A percentile compares a stretch with the other conserved stretches of the same genome.
phyloP scores from a whole-genome alignment of 2,888 invertebrate genomes.

The Tetanocera ferruginea region DNA sequence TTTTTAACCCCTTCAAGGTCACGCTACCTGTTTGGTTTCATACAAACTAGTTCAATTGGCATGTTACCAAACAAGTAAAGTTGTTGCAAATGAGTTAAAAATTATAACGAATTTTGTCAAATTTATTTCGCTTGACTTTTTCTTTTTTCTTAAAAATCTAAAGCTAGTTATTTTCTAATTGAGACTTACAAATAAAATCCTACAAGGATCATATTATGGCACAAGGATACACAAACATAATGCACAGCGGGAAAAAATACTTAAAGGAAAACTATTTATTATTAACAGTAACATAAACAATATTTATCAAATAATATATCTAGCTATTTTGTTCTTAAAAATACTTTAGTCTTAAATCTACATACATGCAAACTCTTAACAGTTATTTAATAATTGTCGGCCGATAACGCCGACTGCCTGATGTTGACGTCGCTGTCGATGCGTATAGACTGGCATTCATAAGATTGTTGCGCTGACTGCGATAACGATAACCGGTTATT shows the following conservation, averaged over 20 bases:
- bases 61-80: too few relatives aligned
- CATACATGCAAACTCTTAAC: too few relatives aligned
- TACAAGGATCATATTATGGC: conserved; percentile 62
- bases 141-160: too few relatives aligned
- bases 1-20: too few relatives aligned
- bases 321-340: not conserved
- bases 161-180: too few relatives aligned
- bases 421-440: conserved; percentile 45
- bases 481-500: conserved; percentile 64
- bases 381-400: conserved; percentile 31
- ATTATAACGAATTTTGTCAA: too few relatives aligned
- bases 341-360: too few relatives aligned
- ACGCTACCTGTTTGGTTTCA: too few relatives aligned
- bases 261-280: not conserved
- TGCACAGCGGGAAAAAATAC: not conserved
- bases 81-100: too few relatives aligned
- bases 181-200: conserved; percentile 16
- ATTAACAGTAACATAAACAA: not conserved
- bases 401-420: conserved; percentile 58
- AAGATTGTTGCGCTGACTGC: conserved; percentile 51
- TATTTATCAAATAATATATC: not conserved
- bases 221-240: conserved; percentile 50
- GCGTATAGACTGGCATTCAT: conserved; percentile 61
- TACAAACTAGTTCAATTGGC: too few relatives aligned
- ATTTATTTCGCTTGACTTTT: too few relatives aligned